Evolutionary conservation across 2,113 vertebrate genomes (phyloP), one percentile per base, ranked within the genome.

Genomic region (Oxyruncus cristatus): DNA sequence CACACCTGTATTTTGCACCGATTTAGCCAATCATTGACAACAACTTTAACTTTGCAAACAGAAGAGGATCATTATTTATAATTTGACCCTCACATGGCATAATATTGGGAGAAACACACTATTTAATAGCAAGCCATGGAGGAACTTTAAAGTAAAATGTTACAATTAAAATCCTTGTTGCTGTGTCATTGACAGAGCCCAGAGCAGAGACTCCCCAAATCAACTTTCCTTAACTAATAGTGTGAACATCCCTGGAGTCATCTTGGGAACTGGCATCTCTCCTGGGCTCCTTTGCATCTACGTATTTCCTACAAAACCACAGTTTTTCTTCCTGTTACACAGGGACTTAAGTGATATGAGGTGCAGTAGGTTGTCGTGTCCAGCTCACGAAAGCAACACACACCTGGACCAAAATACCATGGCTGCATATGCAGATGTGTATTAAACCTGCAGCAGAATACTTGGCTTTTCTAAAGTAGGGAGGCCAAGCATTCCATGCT

Each of bases 171-270:
- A 39, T 23, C 23, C 5, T 71, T 58, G 3, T 52, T 46, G 50
- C 6, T 14, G 4, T 53, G n/a, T 62, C 32, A 24, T 7, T 14
- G 23, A 17, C 5, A 3, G 5, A 85, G 0, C 16, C 11, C 16
- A 78, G 49, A 63, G 14, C 15, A 72, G 14, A 91, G 17, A 37
- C 4, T 58, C 8, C 7, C 8, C 12, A 75, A 13, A 71, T 42
- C 21, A 75, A 42, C 17, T n/a, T 66, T 74, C n/a, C 37, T 81
- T 52, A 23, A 32, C 7, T n/a, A 26, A 20, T 18, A 33, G 3
- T 23, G 6, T 41, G 28, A 68, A 28, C 18, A 56, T 24, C 20
- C 7, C 23, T 18, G 23, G 26, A 28, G 16, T 26, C 28, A 14
- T 35, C 6, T 18, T 13, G 11, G 28, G 22, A 89, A 41, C 3